These are phyloP conservation scores for Dipodomys merriami DNA, from an alignment of 2,113 vertebrate genomes.

Conservation along the genomic window DNA sequence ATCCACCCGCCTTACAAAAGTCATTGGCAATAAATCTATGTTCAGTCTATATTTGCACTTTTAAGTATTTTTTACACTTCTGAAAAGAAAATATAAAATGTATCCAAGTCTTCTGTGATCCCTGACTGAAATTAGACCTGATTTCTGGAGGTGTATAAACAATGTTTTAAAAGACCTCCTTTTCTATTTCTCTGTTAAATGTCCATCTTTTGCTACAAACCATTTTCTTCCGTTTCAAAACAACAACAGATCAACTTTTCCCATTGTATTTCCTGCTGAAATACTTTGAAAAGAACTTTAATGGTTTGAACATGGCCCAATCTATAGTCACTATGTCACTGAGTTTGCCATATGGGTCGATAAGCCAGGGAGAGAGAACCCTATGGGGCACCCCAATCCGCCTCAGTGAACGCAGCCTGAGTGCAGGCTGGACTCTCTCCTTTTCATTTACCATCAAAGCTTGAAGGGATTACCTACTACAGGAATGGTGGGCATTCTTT, in stretches of 20 bases:
- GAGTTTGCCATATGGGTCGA: neutral
- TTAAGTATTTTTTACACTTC: conserved; percentile 89
- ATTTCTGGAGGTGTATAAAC: conserved; percentile 70
- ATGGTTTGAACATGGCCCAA: neutral
- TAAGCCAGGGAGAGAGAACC: neutral
- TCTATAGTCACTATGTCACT: neutral
- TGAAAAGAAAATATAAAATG: conserved; percentile 86
- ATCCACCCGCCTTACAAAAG: conserved; percentile 84
- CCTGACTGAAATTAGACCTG: conserved; percentile 79
- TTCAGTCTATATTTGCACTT: conserved; percentile 88
- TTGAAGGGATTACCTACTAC: no score
- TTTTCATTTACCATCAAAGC: neutral
- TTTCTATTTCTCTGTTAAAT: conserved; percentile 75
- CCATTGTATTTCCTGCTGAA: neutral
- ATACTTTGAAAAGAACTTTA: conserved; percentile 8
- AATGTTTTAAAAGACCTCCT: conserved; percentile 67
- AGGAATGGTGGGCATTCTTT: neutral
- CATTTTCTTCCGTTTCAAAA: neutral
- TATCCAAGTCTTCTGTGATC: conserved; percentile 81
- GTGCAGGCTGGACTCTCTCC: neutral
- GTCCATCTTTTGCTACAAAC: conserved; percentile 14
- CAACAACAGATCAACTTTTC: neutral
- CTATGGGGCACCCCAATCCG: no score
- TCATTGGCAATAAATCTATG: conserved; percentile 88
- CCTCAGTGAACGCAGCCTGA: neutral